Conservation (phyloP, 2,888 invertebrate genomes). For the Mycalesis mineus region DNA sequence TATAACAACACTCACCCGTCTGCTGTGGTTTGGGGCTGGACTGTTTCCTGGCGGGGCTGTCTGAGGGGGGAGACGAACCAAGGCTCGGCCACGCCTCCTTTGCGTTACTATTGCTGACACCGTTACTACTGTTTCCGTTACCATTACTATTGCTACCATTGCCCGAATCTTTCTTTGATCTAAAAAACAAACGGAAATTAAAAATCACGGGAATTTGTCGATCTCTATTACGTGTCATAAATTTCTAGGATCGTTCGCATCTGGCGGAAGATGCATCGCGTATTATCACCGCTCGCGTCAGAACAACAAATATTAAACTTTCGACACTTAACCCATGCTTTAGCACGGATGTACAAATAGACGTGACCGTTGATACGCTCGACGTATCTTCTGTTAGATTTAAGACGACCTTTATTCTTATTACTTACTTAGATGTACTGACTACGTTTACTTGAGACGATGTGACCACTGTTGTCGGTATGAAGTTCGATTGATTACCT, state of each 20-base stretch:
- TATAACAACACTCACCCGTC: slow-evolving; percentile 38
- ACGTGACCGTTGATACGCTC: no score
- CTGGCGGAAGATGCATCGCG: no score
- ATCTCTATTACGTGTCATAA: no score
- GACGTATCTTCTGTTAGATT: no score
- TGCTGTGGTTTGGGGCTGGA: slow-evolving; percentile 60
- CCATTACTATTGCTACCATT: slow-evolving; percentile 40
- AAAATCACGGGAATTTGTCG: no score
- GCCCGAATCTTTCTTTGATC: slow-evolving; percentile 64
- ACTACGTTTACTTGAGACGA: slow-evolving; percentile 75
- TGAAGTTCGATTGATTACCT: slow-evolving; percentile 74
- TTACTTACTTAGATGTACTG: slow-evolving; percentile 73
- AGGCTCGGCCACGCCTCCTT: slow-evolving; percentile 88
- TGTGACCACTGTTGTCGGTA: slow-evolving; percentile 74
- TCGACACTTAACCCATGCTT: no score
- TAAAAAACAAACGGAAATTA: slow-evolving; percentile 36
- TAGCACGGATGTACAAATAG: no score
- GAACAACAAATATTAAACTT: no score
- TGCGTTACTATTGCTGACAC: slow-evolving; percentile 50
- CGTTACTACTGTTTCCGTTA: slow-evolving; percentile 38
- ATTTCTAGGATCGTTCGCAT: no score
- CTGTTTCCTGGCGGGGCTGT: slow-evolving; percentile 62
- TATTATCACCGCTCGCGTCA: no score
- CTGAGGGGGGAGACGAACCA: slow-evolving; percentile 75
- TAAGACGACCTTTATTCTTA: no score